phyloP scores from a whole-genome alignment of 2,797 vertebrate species.

The Gymnothorax javanicus region DNA sequence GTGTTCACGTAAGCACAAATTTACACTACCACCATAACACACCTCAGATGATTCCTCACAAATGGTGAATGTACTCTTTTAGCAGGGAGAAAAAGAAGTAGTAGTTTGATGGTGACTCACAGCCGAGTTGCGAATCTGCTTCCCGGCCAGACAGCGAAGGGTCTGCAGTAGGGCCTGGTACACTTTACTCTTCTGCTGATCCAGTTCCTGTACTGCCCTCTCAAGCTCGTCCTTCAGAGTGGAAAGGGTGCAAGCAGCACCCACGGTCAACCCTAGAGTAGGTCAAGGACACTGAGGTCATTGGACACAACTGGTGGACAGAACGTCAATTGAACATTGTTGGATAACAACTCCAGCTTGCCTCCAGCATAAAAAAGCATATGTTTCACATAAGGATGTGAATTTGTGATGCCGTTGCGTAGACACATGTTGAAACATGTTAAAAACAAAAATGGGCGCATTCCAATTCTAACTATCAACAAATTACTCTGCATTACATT shows the following conservation, averaged over 20 bases:
- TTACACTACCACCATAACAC: background rate
- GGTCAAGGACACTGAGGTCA: background rate
- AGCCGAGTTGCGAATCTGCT: constrained; percentile 77
- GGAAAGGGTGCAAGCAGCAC: constrained; percentile 74
- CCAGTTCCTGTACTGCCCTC: constrained; percentile 51
- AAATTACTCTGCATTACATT: background rate
- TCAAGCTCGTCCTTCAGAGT: constrained; percentile 66
- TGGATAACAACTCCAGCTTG: background rate
- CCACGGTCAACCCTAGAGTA: constrained; percentile 60
- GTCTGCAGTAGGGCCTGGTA: constrained; percentile 68
- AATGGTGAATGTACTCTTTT: background rate
- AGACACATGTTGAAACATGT: background rate
- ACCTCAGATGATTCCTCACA: background rate
- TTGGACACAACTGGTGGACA: background rate
- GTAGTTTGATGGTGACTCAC: constrained; percentile 55
- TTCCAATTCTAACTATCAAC: background rate
- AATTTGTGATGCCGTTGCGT: background rate
- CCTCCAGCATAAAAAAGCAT: background rate
- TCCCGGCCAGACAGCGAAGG: constrained; percentile 66
- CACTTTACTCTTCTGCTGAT: constrained; percentile 63
- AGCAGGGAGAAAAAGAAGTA: background rate
- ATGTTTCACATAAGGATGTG: background rate
- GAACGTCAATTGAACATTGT: background rate
- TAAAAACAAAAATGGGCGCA: background rate
- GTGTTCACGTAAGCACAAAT: background rate